Conservation (phyloP, 1,140 invertebrate species). For the Halesus radiatus region DNA sequence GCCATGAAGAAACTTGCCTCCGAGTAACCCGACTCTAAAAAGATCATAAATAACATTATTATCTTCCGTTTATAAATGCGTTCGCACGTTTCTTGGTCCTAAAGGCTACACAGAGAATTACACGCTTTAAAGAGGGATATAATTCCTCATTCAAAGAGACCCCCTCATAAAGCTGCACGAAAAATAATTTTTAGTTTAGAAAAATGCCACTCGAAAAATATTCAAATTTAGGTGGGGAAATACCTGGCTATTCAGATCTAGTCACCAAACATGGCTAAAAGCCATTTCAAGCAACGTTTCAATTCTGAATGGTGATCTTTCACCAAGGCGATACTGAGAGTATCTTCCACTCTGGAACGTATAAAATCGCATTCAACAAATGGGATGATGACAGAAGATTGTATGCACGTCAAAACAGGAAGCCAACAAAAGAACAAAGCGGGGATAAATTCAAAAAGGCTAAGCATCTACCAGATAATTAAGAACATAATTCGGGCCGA, state of each 20-base stretch:
- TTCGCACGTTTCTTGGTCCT: background rate
- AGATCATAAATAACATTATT: no score
- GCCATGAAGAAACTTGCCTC: no score
- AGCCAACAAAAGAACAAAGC: background rate
- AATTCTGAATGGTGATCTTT: no score
- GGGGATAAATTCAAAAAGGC: background rate
- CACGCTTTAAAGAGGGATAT: background rate
- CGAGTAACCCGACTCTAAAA: background rate
- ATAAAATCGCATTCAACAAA: constrained; percentile 28
- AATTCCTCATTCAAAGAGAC: constrained; percentile 9
- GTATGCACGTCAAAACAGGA: constrained; percentile 1
- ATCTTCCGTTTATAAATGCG: background rate
- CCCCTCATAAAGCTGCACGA: background rate
- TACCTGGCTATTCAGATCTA: no score
- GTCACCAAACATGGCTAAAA: no score
- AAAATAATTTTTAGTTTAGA: constrained; percentile 18
- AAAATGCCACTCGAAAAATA: constrained; percentile 27
- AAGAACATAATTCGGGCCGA: background rate
- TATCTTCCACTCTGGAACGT: no score
- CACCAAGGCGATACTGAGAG: no score
- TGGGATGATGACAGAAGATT: background rate
- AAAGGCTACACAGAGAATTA: constrained; percentile 13
- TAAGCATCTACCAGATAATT: background rate
- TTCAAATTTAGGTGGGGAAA: constrained; percentile 23
- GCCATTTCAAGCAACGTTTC: no score